Percentiles rank a stretch among this genome's conserved stretches.
These are phyloP conservation scores for Periplaneta americana DNA, from an alignment of 1,140 invertebrate species.

Conservation along the genomic window DNA sequence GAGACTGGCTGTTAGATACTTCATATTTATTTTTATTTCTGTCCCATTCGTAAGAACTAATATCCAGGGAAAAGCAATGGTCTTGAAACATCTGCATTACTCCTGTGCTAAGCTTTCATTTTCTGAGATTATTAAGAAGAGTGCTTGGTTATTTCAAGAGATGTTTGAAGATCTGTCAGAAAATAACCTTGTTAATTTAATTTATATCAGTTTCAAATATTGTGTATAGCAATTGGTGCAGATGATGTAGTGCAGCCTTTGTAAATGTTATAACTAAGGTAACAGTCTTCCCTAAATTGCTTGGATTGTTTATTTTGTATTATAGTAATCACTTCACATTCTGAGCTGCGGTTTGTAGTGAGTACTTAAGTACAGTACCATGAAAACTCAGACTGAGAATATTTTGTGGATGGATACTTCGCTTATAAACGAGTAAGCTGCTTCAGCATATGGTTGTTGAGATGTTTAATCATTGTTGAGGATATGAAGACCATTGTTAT, in stretches of 20 bases:
- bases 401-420: not conserved
- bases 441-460: not conserved
- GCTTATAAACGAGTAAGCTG: not conserved
- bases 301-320: not conserved
- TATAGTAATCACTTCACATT: not conserved
- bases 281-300: not conserved
- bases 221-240: not conserved
- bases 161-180: not conserved
- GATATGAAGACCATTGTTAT: too few species aligned
- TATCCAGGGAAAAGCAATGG: too few species aligned
- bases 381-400: not conserved
- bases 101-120: too few species aligned
- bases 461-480: too few species aligned
- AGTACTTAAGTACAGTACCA: not conserved
- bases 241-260: not conserved
- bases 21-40: too few species aligned
- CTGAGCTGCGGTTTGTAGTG: not conserved
- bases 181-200: not conserved
- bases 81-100: too few species aligned
- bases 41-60: not conserved
- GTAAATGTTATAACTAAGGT: not conserved
- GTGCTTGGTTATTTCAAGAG: not conserved
- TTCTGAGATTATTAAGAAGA: not conserved
- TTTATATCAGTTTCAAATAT: not conserved
- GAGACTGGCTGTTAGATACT: not conserved